A percentile compares a stretch with the other conserved stretches of the same genome.
These are phyloP conservation scores for Cyrtonyx montezumae DNA, from an alignment of 2,113 vertebrate genomes.

Conservation along the genomic window DNA sequence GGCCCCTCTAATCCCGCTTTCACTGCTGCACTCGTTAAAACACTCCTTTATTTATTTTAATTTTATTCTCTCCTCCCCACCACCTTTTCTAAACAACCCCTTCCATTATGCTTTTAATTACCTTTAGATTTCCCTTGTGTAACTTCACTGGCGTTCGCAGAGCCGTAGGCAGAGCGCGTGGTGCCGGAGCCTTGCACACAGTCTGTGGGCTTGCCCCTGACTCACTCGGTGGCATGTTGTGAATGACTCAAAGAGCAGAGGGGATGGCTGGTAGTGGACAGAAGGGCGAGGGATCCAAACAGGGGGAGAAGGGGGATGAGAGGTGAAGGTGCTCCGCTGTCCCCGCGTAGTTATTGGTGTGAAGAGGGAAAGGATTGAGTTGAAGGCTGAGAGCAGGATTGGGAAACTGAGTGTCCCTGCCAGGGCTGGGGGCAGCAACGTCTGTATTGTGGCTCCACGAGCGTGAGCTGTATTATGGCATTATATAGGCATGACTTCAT, in stretches of 20 bases:
- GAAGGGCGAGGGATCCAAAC: not conserved
- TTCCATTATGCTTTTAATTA: slow-evolving; percentile 67
- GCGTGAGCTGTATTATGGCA: slow-evolving; percentile 20
- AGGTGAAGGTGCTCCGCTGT: fast-evolving
- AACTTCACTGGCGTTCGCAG: slow-evolving; percentile 1
- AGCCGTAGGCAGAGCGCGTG: slow-evolving; percentile 28
- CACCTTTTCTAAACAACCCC: slow-evolving; percentile 69
- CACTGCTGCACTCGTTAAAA: slow-evolving; percentile 67
- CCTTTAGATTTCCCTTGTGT: slow-evolving; percentile 67
- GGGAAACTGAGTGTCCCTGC: not conserved
- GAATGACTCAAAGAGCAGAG: slow-evolving; percentile 52
- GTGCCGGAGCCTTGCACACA: slow-evolving; percentile 5
- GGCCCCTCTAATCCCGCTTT: slow-evolving; percentile 55
- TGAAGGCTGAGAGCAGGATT: not conserved
- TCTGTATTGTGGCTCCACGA: not conserved
- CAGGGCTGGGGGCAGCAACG: not conserved
- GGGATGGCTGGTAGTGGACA: not conserved
- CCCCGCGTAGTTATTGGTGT: fast-evolving
- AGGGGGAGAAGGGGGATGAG: not conserved
- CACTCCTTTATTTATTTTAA: slow-evolving; percentile 72
- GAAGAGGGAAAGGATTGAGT: not conserved
- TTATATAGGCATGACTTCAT: slow-evolving; percentile 72
- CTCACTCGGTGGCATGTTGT: slow-evolving; percentile 54
- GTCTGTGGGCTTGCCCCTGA: slow-evolving; percentile 50
- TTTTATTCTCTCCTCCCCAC: slow-evolving; percentile 65